Percentiles rank a stretch among this genome's conserved stretches.
Conservation (phyloP, 2,797 vertebrate genomes). For the Loris lydekkerianus region DNA sequence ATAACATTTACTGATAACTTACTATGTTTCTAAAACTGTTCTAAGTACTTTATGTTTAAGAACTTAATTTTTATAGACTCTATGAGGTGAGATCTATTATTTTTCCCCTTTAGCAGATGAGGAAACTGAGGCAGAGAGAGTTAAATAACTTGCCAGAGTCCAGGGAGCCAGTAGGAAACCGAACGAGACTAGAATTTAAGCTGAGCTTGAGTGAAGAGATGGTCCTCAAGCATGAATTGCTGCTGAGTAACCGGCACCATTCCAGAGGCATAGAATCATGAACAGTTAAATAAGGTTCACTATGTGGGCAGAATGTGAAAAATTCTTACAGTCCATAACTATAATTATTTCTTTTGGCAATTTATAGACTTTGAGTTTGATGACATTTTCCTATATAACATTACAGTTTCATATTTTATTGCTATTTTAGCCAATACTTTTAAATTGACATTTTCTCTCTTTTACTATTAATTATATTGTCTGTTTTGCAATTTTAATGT, state of each 20-base stretch:
- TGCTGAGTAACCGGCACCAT: not conserved
- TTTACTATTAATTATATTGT: not conserved
- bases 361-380: not conserved
- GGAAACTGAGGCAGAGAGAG: not conserved
- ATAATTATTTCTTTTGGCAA: not conserved
- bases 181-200: not conserved
- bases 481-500: not conserved
- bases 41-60: not conserved
- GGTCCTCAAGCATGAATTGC: not conserved
- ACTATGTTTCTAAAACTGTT: not conserved
- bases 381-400: not conserved
- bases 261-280: not conserved
- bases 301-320: not conserved
- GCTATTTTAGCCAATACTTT: not conserved
- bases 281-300: not conserved
- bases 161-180: not conserved
- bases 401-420: not conserved
- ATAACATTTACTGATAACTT: not conserved
- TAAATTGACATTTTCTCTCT: not conserved
- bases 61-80: not conserved
- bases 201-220: not conserved
- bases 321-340: not conserved
- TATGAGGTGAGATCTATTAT: not conserved
- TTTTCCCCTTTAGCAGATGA: not conserved
- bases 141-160: not conserved